Evolutionary conservation across 2,113 vertebrate genomes (phyloP).

Genomic region (Clupea harengus): DNA sequence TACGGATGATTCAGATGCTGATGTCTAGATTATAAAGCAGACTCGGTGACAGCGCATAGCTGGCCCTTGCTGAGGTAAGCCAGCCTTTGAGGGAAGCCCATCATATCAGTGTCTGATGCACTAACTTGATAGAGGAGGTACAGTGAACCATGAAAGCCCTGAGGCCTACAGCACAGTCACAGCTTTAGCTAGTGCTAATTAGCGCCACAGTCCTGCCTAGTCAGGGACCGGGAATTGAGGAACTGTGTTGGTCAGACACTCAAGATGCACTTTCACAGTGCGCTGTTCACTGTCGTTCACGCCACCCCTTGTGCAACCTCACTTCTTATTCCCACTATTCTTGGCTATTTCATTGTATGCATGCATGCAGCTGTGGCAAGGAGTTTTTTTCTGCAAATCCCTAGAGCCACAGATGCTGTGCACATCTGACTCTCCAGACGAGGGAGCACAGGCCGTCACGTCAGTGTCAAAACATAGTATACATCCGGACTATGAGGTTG

Average conservation of each 20-base stretch:
- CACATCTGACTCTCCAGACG: neutral
- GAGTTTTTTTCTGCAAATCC: neutral
- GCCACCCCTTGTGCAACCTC: neutral
- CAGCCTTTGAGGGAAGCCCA: neutral
- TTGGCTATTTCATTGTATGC: neutral
- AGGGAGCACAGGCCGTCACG: neutral
- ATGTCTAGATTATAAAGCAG: neutral
- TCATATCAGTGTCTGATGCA: neutral
- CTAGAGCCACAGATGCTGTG: neutral
- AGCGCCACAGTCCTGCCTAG: neutral
- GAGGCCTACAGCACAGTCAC: neutral
- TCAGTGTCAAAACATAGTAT: conserved; percentile 7
- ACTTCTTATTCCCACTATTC: neutral
- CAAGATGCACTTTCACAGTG: neutral
- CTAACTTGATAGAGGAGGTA: neutral
- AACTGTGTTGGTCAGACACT: neutral
- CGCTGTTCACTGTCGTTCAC: neutral
- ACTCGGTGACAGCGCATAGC: conserved; percentile 4
- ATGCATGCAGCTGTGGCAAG: neutral
- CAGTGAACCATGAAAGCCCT: neutral
- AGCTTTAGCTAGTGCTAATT: neutral
- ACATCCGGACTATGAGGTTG: conserved; percentile 7
- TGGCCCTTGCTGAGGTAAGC: neutral
- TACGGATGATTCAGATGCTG: neutral
- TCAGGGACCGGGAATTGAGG: neutral